phyloP scores from a whole-genome alignment of 2,113 vertebrate species.

The Pygathrix nemaeus region DNA sequence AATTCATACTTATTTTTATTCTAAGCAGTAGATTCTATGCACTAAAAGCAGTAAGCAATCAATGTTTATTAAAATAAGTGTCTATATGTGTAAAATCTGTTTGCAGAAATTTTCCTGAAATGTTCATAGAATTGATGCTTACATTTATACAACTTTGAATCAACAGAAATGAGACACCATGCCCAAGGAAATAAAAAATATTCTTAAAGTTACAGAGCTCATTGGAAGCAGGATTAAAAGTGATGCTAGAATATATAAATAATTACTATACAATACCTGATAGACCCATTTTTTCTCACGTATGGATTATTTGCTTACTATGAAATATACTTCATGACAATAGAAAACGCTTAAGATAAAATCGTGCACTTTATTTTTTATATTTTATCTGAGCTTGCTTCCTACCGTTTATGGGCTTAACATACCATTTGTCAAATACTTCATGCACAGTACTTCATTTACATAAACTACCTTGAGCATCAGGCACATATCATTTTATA shows the following conservation, averaged over 20 bases:
- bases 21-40: background rate
- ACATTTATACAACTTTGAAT: background rate
- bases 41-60: background rate
- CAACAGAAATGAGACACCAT: background rate
- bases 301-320: background rate
- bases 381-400: background rate
- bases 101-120: background rate
- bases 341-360: background rate
- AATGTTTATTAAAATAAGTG: background rate
- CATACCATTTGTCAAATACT: background rate
- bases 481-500: background rate
- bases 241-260: background rate
- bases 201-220: background rate
- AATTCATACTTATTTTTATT: background rate
- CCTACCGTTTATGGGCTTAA: background rate
- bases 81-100: background rate
- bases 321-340: background rate
- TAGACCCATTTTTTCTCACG: background rate
- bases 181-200: background rate
- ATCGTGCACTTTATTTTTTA: background rate
- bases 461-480: background rate
- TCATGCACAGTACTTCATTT: background rate
- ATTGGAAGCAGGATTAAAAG: background rate
- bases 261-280: background rate
- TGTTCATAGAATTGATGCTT: background rate